These are phyloP conservation scores for Nycticryphes semicollaris DNA, from an alignment of 2,113 vertebrate genomes.

Conservation along the genomic window DNA sequence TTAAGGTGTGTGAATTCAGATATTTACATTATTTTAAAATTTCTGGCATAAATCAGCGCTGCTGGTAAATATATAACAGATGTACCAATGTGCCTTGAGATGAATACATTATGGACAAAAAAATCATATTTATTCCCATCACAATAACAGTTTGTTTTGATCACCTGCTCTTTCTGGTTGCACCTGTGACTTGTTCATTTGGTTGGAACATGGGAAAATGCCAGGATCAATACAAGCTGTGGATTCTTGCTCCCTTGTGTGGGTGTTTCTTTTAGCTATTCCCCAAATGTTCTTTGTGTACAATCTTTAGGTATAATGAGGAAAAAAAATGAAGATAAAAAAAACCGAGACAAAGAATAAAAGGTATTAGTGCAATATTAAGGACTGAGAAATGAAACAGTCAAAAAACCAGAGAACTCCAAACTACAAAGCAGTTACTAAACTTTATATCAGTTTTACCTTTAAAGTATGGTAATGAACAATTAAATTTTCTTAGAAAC, in stretches of 20 bases:
- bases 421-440: not conserved
- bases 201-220: constrained; percentile 52
- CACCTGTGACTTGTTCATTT: constrained; percentile 73
- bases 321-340: not conserved
- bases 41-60: constrained; percentile 2
- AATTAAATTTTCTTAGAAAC: not conserved
- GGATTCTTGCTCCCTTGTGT: constrained; percentile 36
- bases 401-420: not conserved
- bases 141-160: constrained; percentile 70
- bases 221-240: constrained; percentile 51
- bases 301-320: not conserved
- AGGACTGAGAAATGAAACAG: not conserved
- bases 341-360: not conserved
- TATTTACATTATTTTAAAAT: not conserved
- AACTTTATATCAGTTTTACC: not conserved
- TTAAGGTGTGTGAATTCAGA: not conserved
- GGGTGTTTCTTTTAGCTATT: constrained; percentile 42
- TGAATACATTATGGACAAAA: constrained; percentile 63
- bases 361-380: not conserved
- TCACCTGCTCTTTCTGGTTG: constrained; percentile 71
- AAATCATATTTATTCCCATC: constrained; percentile 60
- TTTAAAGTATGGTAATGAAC: not conserved
- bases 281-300: constrained; percentile 4
- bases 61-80: constrained; percentile 65
- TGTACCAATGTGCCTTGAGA: constrained; percentile 62